A percentile compares a stretch with the other conserved stretches of the same genome.
Conservation (phyloP, 2,888 invertebrate species). For the Meganola albula region DNA sequence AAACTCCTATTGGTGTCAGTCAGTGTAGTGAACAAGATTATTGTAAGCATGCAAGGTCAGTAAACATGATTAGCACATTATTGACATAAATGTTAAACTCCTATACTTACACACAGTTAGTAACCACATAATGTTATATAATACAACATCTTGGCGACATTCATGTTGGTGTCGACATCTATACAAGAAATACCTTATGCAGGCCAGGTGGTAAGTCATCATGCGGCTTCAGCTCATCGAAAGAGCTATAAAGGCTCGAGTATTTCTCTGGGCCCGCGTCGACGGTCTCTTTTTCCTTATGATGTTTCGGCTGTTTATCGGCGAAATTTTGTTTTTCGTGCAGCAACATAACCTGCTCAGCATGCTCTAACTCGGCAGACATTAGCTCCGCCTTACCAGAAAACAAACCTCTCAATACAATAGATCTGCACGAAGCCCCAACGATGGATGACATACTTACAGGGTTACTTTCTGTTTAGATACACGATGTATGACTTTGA, state of each 20-base stretch:
- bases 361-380: conserved; percentile 73
- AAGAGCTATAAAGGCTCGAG: conserved; percentile 64
- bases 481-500: conserved; percentile 30
- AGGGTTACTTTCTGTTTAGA: conserved; percentile 46
- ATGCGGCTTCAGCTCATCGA: conserved; percentile 63
- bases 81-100: conserved; percentile 21
- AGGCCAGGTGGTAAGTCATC: conserved; percentile 57
- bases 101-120: conserved; percentile 30
- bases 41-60: conserved; percentile 34
- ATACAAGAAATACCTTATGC: conserved; percentile 60
- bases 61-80: conserved; percentile 18
- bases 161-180: conserved; percentile 27
- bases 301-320: conserved; percentile 35
- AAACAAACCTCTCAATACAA: conserved; percentile 70
- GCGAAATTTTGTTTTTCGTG: conserved; percentile 68
- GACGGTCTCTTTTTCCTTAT: conserved; percentile 33
- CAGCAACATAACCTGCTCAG: conserved; percentile 74
- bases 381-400: conserved; percentile 73
- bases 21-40: conserved; percentile 31
- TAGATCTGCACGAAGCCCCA: conserved; percentile 39
- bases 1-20: conserved; percentile 24
- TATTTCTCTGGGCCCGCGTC: conserved; percentile 54
- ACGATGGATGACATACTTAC: conserved; percentile 49
- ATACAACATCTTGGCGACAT: conserved; percentile 27
- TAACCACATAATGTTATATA: conserved; percentile 23